Evolutionary conservation across 2,113 vertebrate genomes (phyloP).

Genomic region (Oenanthe oenanthe): DNA sequence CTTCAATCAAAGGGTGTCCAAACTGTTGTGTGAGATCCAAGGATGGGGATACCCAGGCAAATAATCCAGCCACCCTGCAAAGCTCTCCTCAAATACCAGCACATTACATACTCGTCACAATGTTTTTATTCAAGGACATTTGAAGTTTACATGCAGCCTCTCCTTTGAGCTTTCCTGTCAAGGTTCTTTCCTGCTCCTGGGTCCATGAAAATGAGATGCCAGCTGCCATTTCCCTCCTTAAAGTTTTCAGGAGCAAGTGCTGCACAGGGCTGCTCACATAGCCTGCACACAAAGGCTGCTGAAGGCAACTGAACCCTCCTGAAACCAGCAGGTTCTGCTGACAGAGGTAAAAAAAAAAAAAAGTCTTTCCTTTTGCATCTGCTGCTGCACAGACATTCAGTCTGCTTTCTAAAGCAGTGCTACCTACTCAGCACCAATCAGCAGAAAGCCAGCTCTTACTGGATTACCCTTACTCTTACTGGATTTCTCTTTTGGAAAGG

Average conservation of each 20-base stretch:
- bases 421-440: not conserved
- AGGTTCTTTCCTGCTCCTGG: not conserved
- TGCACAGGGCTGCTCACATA: not conserved
- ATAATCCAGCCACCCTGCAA: not conserved
- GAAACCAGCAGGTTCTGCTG: not conserved
- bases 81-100: not conserved
- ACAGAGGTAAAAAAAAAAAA: not conserved
- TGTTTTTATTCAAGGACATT: not conserved
- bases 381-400: not conserved
- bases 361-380: not conserved
- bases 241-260: not conserved
- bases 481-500: not conserved
- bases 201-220: not conserved
- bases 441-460: not conserved
- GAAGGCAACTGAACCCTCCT: accelerated
- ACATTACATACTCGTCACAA: not conserved
- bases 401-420: not conserved
- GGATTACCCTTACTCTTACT: not conserved
- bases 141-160: not conserved
- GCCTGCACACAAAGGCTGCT: not conserved
- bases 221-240: not conserved
- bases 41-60: not conserved
- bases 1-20: not conserved
- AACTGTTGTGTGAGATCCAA: not conserved
- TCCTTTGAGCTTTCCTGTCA: not conserved